Conservation (phyloP, 2,888 invertebrate species). For the Artemia sp. region DNA sequence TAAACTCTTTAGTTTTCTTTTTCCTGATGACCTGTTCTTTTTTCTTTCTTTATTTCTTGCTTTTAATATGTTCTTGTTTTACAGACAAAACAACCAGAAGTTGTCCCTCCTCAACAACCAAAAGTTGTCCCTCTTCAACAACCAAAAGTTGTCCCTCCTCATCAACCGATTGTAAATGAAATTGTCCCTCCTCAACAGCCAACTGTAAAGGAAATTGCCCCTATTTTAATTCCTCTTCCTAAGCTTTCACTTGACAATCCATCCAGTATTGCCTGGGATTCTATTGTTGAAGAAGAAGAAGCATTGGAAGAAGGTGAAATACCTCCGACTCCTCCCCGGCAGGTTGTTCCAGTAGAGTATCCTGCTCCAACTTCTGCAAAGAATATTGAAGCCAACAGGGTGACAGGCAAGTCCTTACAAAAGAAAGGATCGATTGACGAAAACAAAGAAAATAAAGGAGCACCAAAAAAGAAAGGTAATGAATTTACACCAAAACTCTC, state of each 20-base stretch:
- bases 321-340: slow-evolving; percentile 10
- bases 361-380: background rate
- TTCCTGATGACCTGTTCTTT: no score
- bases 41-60: no score
- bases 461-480: background rate
- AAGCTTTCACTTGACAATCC: slow-evolving; percentile 2
- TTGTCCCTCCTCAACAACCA: no score
- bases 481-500: no score
- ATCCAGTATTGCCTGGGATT: slow-evolving; percentile 6
- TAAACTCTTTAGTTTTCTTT: no score
- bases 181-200: background rate
- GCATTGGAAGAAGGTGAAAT: slow-evolving; percentile 13
- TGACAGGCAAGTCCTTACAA: background rate
- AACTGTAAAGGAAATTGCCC: background rate
- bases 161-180: no score
- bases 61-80: no score
- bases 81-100: no score
- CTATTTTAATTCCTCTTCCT: background rate
- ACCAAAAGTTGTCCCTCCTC: no score
- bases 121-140: no score
- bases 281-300: slow-evolving; percentile 13
- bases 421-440: background rate
- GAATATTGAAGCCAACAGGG: background rate
- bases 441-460: slow-evolving; percentile 5
- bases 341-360: background rate